A percentile compares a stretch with the other conserved stretches of the same genome.
Conservation (phyloP, 2,797 vertebrate genomes). For the Oreochromis mossambicus region DNA sequence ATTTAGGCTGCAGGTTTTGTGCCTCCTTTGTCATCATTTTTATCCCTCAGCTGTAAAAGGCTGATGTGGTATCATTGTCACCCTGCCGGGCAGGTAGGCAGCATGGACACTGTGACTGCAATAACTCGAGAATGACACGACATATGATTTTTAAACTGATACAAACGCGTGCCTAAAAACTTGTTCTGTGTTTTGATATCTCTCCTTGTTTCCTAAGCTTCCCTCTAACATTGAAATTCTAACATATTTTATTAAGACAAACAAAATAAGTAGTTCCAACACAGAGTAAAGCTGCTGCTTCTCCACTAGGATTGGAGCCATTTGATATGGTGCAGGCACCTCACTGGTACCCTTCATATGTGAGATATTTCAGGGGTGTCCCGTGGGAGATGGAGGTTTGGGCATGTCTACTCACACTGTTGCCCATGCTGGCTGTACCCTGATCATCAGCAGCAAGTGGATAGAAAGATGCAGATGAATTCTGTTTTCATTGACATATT, state of each 20-base stretch:
- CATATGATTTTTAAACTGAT: not conserved
- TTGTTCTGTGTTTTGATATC: not conserved
- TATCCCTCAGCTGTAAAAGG: not conserved
- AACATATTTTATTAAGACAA: not conserved
- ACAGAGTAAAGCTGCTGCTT: not conserved
- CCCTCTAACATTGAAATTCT: not conserved
- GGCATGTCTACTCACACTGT: not conserved
- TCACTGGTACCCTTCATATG: not conserved
- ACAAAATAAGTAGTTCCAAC: accelerated
- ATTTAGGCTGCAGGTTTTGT: not conserved
- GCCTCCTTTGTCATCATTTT: not conserved
- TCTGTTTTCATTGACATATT: not conserved
- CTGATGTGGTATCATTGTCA: not conserved
- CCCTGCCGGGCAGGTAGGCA: not conserved
- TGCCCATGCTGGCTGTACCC: not conserved
- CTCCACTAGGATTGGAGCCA: not conserved
- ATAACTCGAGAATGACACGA: not conserved
- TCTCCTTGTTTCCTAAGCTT: not conserved
- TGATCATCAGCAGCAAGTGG: not conserved
- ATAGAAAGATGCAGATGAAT: not conserved
- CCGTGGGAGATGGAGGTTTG: not conserved
- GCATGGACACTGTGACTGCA: not conserved
- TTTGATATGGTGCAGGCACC: not conserved
- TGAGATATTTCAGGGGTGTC: not conserved
- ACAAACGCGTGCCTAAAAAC: not conserved